Base-by-base conservation (phyloP, 2,888 invertebrate species). In the Conus canariensis region DNA sequence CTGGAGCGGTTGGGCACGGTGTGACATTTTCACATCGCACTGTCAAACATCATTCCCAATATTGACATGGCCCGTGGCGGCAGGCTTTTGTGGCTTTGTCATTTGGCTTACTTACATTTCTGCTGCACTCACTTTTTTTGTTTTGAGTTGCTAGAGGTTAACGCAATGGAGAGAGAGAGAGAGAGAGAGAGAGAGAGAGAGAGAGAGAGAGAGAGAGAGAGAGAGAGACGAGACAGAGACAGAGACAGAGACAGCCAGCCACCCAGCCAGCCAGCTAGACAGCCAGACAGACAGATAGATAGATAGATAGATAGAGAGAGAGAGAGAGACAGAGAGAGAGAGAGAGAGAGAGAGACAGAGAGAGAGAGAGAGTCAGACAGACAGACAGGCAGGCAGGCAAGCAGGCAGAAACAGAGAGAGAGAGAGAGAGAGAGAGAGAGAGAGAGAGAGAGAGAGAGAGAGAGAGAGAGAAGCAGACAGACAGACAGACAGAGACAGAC, bases 401-500 rank as follows among this genome's bases (percentile, higher is more conserved):
- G 7, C 12, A 77, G 30, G 3, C 16, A 74, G 74, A 74, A 8
- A 22, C 74, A 22, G 22, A 22, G 22, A 22, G 22, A 22, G 22
- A 74, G 74, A 74, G 22, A 74, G 74, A 74, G 22, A 77, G 30
- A 77, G 77, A 16, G 25, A 77, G 77, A 77, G 77, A 77, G 10
- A 77, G 25, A 77, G 77, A 77, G 10, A 77, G 77, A 77, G 77
- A 77, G 77, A 77, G 77, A 77, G 77, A 77, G 30, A 30, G 30
- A 70, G 19, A 70, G 1, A 7, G 1, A 70, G 19, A 70, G 0
- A 70, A 1, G 7, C 19, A 70, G 19, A 70, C 16, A 22, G 7
- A 19, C 19, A 70, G 1, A 70, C 19, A 19, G 19, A 70, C 16
- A 77, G 30, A 77, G 77, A n/a, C n/a, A n/a, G n/a, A n/a, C n/a